Percentiles rank a stretch among this genome's conserved stretches.
phyloP scores from a whole-genome alignment of 2,113 vertebrate genomes.

The Montifringilla adamsi region DNA sequence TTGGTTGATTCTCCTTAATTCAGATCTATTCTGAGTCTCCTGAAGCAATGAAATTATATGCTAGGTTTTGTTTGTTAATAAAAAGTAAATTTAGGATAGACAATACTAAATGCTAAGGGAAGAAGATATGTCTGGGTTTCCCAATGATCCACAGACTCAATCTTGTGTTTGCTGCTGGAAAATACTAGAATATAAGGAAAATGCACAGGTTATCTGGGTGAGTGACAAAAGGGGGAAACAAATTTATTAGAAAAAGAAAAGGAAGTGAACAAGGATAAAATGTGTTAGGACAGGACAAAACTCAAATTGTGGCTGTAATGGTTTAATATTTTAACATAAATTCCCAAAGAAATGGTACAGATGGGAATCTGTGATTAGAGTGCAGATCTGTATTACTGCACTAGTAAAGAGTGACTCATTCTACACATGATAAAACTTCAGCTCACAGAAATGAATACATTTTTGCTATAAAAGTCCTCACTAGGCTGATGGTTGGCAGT shows the following conservation, averaged over 20 bases:
- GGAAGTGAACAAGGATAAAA: neutral
- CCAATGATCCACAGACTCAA: neutral
- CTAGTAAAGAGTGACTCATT: conserved; percentile 48
- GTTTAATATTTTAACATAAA: conserved; percentile 26
- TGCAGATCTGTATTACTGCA: neutral
- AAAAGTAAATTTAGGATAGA: neutral
- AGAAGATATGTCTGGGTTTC: neutral
- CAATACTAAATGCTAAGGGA: neutral
- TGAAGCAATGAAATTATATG: neutral
- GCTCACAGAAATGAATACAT: neutral
- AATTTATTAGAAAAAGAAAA: neutral
- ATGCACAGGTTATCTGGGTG: neutral
- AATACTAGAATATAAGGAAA: neutral
- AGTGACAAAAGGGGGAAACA: neutral
- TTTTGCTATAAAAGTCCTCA: neutral
- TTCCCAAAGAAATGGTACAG: conserved; percentile 22
- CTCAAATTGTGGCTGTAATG: neutral
- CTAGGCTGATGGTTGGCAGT: neutral
- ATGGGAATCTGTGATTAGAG: conserved; percentile 29
- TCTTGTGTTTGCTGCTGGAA: neutral
- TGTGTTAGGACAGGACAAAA: neutral
- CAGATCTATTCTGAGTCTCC: neutral
- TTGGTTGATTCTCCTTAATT: neutral
- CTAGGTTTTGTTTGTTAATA: neutral
- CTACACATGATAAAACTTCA: conserved; percentile 14